These are phyloP conservation scores for Byasa hedistus DNA, from an alignment of 2,888 invertebrate genomes.

Conservation along the genomic window DNA sequence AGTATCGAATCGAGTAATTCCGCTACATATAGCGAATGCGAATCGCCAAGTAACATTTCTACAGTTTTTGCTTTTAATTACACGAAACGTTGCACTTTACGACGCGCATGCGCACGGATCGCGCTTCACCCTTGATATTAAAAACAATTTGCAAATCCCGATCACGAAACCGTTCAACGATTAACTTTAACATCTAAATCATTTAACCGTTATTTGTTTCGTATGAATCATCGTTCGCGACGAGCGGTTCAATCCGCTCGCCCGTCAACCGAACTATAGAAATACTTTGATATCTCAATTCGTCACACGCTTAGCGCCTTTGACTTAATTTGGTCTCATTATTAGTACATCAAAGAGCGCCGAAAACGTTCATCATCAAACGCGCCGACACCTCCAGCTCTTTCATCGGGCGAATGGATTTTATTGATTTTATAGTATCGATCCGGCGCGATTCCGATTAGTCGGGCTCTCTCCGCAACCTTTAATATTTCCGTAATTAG, in stretches of 20 bases:
- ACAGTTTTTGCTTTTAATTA: neutral
- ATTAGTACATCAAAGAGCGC: slow-evolving; percentile 72
- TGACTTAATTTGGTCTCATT: slow-evolving; percentile 78
- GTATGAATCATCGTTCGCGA: slow-evolving; percentile 7
- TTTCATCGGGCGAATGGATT: slow-evolving; percentile 53
- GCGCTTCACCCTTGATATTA: slow-evolving; percentile 17
- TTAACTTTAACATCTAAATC: slow-evolving; percentile 9
- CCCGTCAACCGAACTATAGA: slow-evolving; percentile 57
- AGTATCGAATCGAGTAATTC: neutral
- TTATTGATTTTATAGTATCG: slow-evolving; percentile 76
- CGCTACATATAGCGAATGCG: neutral
- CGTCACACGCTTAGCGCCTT: slow-evolving; percentile 75
- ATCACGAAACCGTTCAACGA: slow-evolving; percentile 18
- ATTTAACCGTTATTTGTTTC: slow-evolving; percentile 13
- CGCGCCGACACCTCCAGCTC: slow-evolving; percentile 47
- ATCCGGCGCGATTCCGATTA: slow-evolving; percentile 58
- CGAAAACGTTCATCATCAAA: slow-evolving; percentile 67
- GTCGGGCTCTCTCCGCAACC: slow-evolving; percentile 66
- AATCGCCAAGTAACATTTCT: too few species aligned
- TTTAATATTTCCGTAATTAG: slow-evolving; percentile 65
- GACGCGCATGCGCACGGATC: neutral
- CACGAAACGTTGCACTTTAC: neutral
- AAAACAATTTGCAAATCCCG: slow-evolving; percentile 12
- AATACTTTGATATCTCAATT: slow-evolving; percentile 77
- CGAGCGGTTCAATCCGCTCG: slow-evolving; percentile 39